Conservation (phyloP, 2,113 vertebrate species). For the Psittacara wagleri region DNA sequence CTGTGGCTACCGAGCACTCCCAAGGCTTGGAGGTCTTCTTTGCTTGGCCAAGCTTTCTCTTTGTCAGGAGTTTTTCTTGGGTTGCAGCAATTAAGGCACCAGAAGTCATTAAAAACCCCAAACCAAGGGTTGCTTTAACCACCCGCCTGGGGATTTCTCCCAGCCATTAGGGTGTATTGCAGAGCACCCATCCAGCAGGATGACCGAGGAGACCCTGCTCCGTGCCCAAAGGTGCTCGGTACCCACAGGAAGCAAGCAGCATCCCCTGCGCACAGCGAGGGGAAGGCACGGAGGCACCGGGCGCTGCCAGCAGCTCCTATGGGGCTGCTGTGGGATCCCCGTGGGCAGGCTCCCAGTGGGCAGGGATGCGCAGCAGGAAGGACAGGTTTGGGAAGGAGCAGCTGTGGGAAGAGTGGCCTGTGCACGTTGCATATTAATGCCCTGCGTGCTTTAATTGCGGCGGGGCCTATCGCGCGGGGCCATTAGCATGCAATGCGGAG, state of each 20-base stretch:
- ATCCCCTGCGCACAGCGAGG: neutral
- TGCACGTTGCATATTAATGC: slow-evolving; percentile 41
- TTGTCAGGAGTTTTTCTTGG: neutral
- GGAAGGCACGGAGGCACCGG: neutral
- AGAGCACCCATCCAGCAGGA: neutral
- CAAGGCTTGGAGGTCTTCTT: neutral
- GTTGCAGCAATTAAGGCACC: neutral
- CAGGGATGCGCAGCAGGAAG: slow-evolving; percentile 62
- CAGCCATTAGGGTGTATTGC: rapidly evolving
- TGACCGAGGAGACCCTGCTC: neutral
- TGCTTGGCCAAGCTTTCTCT: neutral
- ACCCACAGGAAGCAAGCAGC: neutral
- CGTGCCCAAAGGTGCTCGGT: rapidly evolving
- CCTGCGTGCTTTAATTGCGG: slow-evolving; percentile 37
- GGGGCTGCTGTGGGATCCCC: slow-evolving; percentile 57
- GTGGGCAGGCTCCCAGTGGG: slow-evolving; percentile 49
- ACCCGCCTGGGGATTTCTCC: neutral
- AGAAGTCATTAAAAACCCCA: slow-evolving; percentile 16
- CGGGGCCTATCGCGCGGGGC: neutral
- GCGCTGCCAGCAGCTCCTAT: neutral
- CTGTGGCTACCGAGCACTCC: rapidly evolving
- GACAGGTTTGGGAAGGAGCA: slow-evolving; percentile 65
- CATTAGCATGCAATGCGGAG: slow-evolving; percentile 55
- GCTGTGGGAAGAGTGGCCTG: slow-evolving; percentile 66
- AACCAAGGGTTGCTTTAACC: neutral